These are phyloP conservation scores for Rattus rattus DNA, from an alignment of 2,113 vertebrate genomes.

Conservation along the genomic window DNA sequence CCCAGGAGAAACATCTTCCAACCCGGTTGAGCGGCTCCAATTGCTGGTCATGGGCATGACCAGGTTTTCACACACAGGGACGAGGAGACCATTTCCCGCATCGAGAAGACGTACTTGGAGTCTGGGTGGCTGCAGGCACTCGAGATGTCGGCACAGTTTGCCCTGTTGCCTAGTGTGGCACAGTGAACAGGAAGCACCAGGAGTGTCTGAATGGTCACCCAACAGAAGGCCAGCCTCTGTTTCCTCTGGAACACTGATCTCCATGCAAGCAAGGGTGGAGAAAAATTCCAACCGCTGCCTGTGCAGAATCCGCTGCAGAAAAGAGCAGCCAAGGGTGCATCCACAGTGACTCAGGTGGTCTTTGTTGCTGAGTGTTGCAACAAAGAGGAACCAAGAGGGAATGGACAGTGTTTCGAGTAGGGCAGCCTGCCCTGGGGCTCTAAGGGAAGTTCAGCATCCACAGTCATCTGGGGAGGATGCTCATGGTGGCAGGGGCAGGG, in stretches of 20 bases:
- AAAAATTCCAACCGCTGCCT: not conserved
- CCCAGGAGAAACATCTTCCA: accelerated
- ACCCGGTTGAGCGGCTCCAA: accelerated
- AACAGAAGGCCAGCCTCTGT: accelerated
- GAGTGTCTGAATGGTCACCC: accelerated
- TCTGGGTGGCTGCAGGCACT: accelerated
- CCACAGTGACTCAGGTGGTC: too few species aligned
- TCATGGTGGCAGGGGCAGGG: accelerated
- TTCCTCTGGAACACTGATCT: not conserved
- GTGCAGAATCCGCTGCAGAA: accelerated
- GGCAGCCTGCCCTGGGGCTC: not conserved
- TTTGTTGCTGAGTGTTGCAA: accelerated
- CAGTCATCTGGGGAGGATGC: not conserved
- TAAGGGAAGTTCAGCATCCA: not conserved
- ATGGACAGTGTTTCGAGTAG: not conserved
- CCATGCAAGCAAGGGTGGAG: accelerated
- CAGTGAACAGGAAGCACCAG: accelerated
- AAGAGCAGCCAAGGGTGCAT: accelerated
- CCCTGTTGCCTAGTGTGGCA: not conserved
- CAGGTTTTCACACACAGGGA: not conserved
- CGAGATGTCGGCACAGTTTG: accelerated
- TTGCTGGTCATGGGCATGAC: accelerated
- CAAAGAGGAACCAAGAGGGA: not conserved
- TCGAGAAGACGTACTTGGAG: not conserved
- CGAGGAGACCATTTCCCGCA: accelerated